Evolutionary conservation across 2,113 vertebrate species (phyloP).

Genomic region (Turdus rufiventris): DNA sequence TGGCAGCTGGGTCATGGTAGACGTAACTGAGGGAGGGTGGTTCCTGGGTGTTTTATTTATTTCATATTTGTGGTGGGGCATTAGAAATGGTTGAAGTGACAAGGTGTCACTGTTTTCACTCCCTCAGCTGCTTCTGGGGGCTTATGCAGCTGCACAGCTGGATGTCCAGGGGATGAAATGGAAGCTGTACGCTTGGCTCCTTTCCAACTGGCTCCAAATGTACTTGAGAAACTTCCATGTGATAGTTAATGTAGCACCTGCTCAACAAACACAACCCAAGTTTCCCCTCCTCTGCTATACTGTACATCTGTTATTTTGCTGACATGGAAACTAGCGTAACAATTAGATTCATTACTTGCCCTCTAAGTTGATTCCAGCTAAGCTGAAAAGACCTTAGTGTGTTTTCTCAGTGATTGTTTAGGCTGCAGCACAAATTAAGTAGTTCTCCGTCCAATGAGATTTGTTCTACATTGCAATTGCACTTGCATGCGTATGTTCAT

Average conservation of each 20-base stretch:
- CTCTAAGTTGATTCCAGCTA: slow-evolving; percentile 49
- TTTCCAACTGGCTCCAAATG: slow-evolving; percentile 67
- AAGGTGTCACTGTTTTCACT: slow-evolving; percentile 66
- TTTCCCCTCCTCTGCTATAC: slow-evolving; percentile 32
- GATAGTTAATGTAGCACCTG: slow-evolving; percentile 69
- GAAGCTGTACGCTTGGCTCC: slow-evolving; percentile 52
- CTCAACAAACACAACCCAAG: slow-evolving; percentile 65
- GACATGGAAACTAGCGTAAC: slow-evolving; percentile 68
- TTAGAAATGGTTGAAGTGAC: slow-evolving; percentile 58
- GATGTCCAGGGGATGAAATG: slow-evolving; percentile 59
- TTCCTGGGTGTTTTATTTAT: slow-evolving; percentile 24
- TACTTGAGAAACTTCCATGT: slow-evolving; percentile 67
- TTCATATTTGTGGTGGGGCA: not conserved
- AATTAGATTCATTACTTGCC: slow-evolving; percentile 68
- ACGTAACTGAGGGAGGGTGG: not conserved
- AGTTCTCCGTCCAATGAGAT: not conserved
- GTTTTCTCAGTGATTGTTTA: not conserved
- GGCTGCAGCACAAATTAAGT: slow-evolving; percentile 24
- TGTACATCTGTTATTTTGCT: slow-evolving; percentile 77
- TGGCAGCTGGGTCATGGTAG: slow-evolving; percentile 39
- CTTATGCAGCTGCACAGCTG: slow-evolving; percentile 72
- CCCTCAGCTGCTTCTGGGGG: slow-evolving; percentile 68
- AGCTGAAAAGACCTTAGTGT: slow-evolving; percentile 36
- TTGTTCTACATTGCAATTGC: not conserved
- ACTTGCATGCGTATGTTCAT: not conserved